Conservation (phyloP, 2,888 invertebrate genomes). For the Neoitamus cyanurus region DNA sequence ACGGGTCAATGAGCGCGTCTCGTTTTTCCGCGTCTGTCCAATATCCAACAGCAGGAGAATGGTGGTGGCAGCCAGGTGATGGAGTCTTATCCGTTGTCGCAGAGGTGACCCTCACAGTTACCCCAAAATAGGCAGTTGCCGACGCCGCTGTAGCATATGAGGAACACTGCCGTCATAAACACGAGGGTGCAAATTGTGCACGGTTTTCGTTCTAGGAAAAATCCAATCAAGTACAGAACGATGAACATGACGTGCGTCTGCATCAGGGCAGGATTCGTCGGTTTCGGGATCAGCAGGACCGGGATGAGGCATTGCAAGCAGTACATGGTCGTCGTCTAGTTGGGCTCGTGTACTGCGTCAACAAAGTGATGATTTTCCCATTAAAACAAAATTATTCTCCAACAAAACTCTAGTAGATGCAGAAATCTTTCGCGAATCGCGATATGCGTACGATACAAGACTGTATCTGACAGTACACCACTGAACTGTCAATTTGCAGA, state of each 20-base stretch:
- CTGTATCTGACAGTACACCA: not conserved
- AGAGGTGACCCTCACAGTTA: slow-evolving; percentile 78
- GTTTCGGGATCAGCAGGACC: slow-evolving; percentile 96
- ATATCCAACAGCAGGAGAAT: not conserved
- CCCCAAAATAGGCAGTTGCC: slow-evolving; percentile 96
- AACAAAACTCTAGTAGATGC: not conserved
- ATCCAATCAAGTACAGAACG: slow-evolving; percentile 94
- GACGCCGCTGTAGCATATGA: slow-evolving; percentile 95
- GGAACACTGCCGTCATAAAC: slow-evolving; percentile 90
- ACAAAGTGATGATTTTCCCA: not conserved
- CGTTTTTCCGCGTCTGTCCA: not conserved
- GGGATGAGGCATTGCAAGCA: slow-evolving; percentile 98
- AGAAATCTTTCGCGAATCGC: not conserved
- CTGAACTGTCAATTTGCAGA: not conserved
- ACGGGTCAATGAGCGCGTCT: not conserved
- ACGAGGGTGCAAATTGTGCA: slow-evolving; percentile 97
- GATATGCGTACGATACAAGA: not conserved
- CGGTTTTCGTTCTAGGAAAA: slow-evolving; percentile 96
- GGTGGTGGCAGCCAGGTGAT: not conserved
- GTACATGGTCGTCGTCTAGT: slow-evolving; percentile 75
- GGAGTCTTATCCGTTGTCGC: slow-evolving; percentile 67
- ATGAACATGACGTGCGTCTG: slow-evolving; percentile 98
- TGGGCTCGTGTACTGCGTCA: not conserved
- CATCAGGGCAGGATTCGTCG: slow-evolving; percentile 93
- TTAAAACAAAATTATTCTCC: not conserved